Base-by-base conservation (phyloP, 1,140 invertebrate species). In the Drosophila rhopaloa region DNA sequence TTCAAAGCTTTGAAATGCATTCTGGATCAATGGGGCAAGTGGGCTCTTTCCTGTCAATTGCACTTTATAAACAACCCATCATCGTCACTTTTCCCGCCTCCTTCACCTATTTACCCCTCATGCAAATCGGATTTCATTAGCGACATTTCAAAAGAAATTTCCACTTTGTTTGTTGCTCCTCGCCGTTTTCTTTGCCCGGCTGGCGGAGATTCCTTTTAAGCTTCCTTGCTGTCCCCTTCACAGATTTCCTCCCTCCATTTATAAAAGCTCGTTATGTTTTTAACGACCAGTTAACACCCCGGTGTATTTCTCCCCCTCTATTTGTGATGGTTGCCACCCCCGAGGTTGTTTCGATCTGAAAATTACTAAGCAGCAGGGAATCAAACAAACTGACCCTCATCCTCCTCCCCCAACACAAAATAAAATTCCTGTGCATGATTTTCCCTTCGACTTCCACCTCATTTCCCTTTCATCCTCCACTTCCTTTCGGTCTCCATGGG, bases 51-150 rank as follows among this genome's bases (percentile, higher is more conserved):
- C 57, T 27, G 32, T 60, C 68, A 62, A 55, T 81, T 76, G 72
- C 78, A 70, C 55, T 75, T 56, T 16, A 65, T 60, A 76, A 70
- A 54, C 55, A 27, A 13, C 7, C 11, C 11, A 10, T 19, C 40
- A n/a, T 27, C 14, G 35, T 0, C 9, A 32, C 27, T 54, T 9
- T 41, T 10, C 11, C 8, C 0, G 0, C 5, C 8, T 9, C 2
- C 7, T n/a, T 6, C 14, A 29, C 16, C 46, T 40, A 8, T 13
- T 38, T 51, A 16, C 14, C 50, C 38, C 14, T 32, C 19, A 58
- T 82, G 72, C 79, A 82, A 88, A 88, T 88, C 61, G 71, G 70
- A 86, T 86, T 82, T 82, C 83, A 86, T 86, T 86, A 86, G 66
- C 76, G 76, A 86, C 79, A 86, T 65, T 77, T 86, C 78, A 81